Percentiles rank a stretch among this genome's conserved stretches.
Evolutionary conservation across 53 echinoderm and acorn worm genomes (phyloP).

Genomic region (Luidia sarsii): DNA sequence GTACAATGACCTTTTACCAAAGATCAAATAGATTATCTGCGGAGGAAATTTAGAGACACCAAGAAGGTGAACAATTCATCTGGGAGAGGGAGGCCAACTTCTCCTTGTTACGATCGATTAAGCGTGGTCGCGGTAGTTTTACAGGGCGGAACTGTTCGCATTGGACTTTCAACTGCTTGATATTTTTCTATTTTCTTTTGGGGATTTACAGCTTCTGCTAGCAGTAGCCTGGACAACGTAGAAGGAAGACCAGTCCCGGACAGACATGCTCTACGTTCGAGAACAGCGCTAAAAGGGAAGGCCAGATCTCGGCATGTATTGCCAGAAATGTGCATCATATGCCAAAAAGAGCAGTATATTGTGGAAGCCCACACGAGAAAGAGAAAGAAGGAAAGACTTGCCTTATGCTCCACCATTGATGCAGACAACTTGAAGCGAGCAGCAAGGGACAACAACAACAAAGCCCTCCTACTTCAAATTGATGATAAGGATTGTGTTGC

Average conservation of each 20-base stretch:
- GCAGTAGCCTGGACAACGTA: neutral
- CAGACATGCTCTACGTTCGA: conserved; percentile 3
- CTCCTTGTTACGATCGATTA: no score
- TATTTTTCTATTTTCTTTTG: no score
- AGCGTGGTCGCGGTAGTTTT: no score
- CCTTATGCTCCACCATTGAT: conserved; percentile 29
- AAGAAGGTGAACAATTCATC: no score
- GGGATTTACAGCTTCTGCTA: neutral
- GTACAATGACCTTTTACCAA: no score
- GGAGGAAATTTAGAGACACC: no score
- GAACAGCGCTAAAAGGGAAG: neutral
- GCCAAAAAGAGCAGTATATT: neutral
- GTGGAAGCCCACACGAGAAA: neutral
- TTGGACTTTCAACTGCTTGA: no score
- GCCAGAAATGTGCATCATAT: neutral
- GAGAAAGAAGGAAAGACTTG: conserved; percentile 19
- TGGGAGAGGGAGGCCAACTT: no score
- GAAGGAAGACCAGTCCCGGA: neutral
- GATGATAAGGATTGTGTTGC: conserved; percentile 41
- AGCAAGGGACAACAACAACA: conserved; percentile 3
- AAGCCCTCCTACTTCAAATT: conserved; percentile 21
- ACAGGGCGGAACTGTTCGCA: no score
- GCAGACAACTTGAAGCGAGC: conserved; percentile 24
- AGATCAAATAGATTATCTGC: no score
- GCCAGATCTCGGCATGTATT: neutral